These are phyloP conservation scores for Chesias legatella DNA, from an alignment of 2,888 invertebrate species.

Conservation along the genomic window DNA sequence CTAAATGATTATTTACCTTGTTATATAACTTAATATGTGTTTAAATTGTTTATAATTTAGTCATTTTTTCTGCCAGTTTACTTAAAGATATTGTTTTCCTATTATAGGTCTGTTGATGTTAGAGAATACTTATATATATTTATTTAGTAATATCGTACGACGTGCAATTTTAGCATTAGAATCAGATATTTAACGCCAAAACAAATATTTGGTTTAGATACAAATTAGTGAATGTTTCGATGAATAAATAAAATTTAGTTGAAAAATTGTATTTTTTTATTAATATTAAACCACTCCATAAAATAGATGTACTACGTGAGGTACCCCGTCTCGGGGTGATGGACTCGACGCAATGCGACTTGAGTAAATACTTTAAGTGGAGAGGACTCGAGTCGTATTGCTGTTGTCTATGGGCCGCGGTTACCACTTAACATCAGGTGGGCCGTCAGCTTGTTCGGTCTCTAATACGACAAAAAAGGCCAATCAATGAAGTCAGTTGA, in stretches of 20 bases:
- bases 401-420: too few species aligned
- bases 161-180: conserved; percentile 75
- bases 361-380: too few species aligned
- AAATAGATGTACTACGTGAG: not conserved
- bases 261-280: conserved; percentile 25
- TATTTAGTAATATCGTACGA: conserved; percentile 43
- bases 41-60: too few species aligned
- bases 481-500: too few species aligned
- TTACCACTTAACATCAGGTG: too few species aligned
- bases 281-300: conserved; percentile 30
- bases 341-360: too few species aligned
- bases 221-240: conserved; percentile 75
- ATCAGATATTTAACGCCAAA: conserved; percentile 67
- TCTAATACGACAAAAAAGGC: too few species aligned
- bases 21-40: too few species aligned
- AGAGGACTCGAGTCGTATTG: too few species aligned
- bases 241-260: conserved; percentile 59
- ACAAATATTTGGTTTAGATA: conserved; percentile 65
- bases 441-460: too few species aligned
- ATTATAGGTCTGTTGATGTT: conserved; percentile 42
- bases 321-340: not conserved
- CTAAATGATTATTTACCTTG: too few species aligned
- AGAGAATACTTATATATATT: conserved; percentile 30
- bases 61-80: conserved; percentile 16
- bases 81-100: conserved; percentile 28